Percentiles rank a stretch among this genome's conserved stretches.
These are phyloP conservation scores for Dioctria linearis DNA, from an alignment of 2,888 invertebrate genomes.

Conservation along the genomic window DNA sequence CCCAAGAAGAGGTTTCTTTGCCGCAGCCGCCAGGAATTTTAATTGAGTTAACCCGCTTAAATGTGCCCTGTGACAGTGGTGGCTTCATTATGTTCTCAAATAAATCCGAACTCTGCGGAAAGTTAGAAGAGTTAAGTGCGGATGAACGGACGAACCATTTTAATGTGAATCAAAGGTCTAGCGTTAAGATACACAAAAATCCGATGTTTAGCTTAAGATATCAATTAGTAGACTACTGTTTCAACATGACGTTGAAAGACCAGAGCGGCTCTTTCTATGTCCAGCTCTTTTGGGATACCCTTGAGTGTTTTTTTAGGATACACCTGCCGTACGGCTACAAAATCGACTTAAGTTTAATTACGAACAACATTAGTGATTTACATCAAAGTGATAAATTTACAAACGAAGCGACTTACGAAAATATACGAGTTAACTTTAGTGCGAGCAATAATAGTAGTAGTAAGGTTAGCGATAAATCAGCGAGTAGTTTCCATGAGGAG, in stretches of 20 bases:
- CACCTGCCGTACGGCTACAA: slow-evolving; percentile 81
- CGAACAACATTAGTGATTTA: slow-evolving; percentile 60
- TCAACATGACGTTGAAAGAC: slow-evolving; percentile 77
- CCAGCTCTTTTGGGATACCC: slow-evolving; percentile 73
- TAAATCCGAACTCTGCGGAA: slow-evolving; percentile 76
- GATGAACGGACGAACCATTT: slow-evolving; percentile 77
- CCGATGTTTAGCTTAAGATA: slow-evolving; percentile 79
- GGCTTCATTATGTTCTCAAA: slow-evolving; percentile 75
- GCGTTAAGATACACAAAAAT: slow-evolving; percentile 75
- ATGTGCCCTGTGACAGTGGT: slow-evolving; percentile 79
- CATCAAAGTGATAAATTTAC: slow-evolving; percentile 51
- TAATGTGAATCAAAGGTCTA: slow-evolving; percentile 72
- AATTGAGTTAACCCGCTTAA: slow-evolving; percentile 77
- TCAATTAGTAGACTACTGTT: slow-evolving; percentile 81
- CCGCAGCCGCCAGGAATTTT: slow-evolving; percentile 73
- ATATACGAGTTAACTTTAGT: slow-evolving; percentile 60
- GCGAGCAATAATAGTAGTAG: slow-evolving; percentile 46
- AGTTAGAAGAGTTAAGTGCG: slow-evolving; percentile 78
- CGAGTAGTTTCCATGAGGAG: not conserved
- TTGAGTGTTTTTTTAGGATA: slow-evolving; percentile 79
- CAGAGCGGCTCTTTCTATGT: slow-evolving; percentile 79
- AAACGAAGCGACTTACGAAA: slow-evolving; percentile 63
- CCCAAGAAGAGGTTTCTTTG: slow-evolving; percentile 63
- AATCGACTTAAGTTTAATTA: slow-evolving; percentile 75
- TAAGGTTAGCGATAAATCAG: slow-evolving; percentile 37